Base-by-base conservation (phyloP, 2,797 vertebrate genomes). In the Sebastes matsubarae region DNA sequence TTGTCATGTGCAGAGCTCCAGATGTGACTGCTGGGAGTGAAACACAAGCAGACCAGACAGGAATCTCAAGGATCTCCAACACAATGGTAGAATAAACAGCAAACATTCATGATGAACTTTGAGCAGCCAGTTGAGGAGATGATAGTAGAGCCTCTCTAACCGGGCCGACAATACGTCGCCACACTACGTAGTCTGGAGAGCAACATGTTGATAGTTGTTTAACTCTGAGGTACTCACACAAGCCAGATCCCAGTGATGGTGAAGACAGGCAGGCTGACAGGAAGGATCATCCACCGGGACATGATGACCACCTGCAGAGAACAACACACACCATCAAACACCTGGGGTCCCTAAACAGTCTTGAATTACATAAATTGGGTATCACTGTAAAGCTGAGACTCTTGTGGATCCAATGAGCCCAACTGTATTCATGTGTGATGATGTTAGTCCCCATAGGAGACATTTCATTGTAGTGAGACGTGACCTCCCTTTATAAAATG, bases 211-310 rank as follows among this genome's bases (percentile, higher is more conserved):
- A 34, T 10, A 59, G 32, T 16, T 68, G 1, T 68, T 65, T 34
- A 42, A 7, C 55, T 52, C 3, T 8, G 16, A 34, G 25, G 32
- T 88, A 97, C 97, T 97, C 88, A 97, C 97, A 97, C 96, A 12
- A 97, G 94, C 96, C 97, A 97, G 94, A 97, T 97, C 75, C 97
- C 97, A 60, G 96, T 95, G 94, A 98, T 97, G 92, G 95, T 97
- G 87, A 97, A 93, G 91, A 96, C 95, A 0, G 97, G 96, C 59
- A 97, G 93, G 79, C 96, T 96, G 93, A 96, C 60, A 20, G 97
- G 97, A 76, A 97, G 94, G 81, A 97, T 92, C 85, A 94, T 94
- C 97, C 97, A 97, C 84, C 96, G 92, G 24, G 97, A 96, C 97
- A 97, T 97, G 88, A 85, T 81, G 77, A 64, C 32, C 55, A 13